These are phyloP conservation scores for Coracias cyanogaster DNA, from an alignment of 2,797 vertebrate genomes.

Conservation along the genomic window DNA sequence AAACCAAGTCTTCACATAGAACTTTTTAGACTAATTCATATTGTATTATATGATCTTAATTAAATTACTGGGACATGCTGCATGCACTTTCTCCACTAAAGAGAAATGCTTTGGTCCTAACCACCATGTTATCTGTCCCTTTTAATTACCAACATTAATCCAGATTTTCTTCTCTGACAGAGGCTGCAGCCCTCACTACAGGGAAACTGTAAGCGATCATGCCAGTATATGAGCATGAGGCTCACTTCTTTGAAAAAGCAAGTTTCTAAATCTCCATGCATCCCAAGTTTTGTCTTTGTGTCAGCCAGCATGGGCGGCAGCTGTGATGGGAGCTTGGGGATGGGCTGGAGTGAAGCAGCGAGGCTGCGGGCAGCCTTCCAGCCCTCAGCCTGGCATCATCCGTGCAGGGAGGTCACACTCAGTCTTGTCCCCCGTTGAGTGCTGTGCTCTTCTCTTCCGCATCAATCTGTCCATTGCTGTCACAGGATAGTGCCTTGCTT, in stretches of 20 bases:
- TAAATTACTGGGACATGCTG: not conserved
- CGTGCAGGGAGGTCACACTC: not conserved
- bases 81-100: not conserved
- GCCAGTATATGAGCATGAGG: accelerated
- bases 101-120: not conserved
- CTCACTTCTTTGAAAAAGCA: not conserved
- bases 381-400: not conserved
- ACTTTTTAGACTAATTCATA: not conserved
- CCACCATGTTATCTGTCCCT: not conserved
- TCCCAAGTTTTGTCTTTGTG: not conserved
- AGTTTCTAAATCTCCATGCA: not conserved
- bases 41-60: not conserved
- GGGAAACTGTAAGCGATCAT: not conserved
- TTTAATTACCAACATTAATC: not conserved
- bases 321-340: not conserved
- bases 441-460: not conserved
- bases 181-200: not conserved
- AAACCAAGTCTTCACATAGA: not conserved
- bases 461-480: not conserved
- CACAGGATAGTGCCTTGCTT: not conserved
- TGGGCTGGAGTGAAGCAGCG: not conserved
- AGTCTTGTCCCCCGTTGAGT: not conserved
- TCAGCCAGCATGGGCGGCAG: not conserved
- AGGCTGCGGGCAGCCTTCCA: not conserved
- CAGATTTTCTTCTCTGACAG: not conserved